A percentile compares a stretch with the other conserved stretches of the same genome.
These are phyloP conservation scores for Danio tinwini DNA, from an alignment of 2,797 vertebrate species.

Conservation along the genomic window DNA sequence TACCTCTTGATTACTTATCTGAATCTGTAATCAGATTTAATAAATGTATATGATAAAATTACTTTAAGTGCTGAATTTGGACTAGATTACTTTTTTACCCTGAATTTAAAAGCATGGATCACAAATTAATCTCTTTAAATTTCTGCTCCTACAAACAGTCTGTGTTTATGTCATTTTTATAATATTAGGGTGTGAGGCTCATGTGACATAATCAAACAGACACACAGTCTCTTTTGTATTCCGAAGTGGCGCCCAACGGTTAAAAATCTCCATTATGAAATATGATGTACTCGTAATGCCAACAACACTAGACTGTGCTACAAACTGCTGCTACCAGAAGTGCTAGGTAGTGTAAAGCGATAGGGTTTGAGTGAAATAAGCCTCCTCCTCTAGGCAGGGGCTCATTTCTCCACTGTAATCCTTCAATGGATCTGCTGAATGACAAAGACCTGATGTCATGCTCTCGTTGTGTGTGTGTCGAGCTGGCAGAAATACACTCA, in stretches of 20 bases:
- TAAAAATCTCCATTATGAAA: conserved; percentile 31
- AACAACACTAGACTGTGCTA: conserved; percentile 24
- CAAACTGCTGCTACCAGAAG: conserved; percentile 41
- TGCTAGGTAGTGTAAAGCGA: conserved; percentile 52
- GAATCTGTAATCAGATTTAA: too few species aligned
- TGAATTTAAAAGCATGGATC: too few species aligned
- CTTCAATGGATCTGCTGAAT: conserved; percentile 72
- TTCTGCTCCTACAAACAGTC: neutral
- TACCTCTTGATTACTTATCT: too few species aligned
- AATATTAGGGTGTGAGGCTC: neutral
- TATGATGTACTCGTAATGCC: conserved; percentile 40
- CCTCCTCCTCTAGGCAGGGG: conserved; percentile 45
- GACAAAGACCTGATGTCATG: conserved; percentile 81
- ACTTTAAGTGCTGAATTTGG: too few species aligned
- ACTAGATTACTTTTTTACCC: too few species aligned
- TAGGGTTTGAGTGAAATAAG: conserved; percentile 58
- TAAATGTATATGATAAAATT: too few species aligned
- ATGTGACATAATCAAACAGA: conserved; percentile 45
- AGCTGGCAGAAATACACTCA: conserved; percentile 47
- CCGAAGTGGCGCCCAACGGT: conserved; percentile 17
- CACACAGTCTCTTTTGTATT: conserved; percentile 41
- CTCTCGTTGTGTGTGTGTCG: conserved; percentile 73
- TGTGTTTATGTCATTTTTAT: neutral
- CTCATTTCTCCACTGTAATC: conserved; percentile 66
- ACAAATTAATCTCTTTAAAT: too few species aligned